A percentile compares a stretch with the other conserved stretches of the same genome.
Conservation (phyloP, 2,888 invertebrate species). For the Synergus laeviventris region DNA sequence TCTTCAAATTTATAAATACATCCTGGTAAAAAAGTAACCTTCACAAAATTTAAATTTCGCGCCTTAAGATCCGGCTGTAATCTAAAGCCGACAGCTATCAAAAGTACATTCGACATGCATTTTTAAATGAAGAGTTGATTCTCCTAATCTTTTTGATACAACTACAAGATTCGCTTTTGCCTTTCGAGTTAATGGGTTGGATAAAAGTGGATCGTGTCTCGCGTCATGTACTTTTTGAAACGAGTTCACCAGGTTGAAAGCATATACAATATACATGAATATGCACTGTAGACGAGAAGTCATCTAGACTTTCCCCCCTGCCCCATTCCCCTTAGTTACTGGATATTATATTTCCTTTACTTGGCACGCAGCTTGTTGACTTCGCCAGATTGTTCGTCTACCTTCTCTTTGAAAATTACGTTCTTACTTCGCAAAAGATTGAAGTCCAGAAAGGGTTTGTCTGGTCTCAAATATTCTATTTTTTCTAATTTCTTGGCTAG, state of each 20-base stretch:
- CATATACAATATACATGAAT: slow-evolving; percentile 34
- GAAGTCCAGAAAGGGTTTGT: background rate
- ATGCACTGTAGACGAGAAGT: slow-evolving; percentile 36
- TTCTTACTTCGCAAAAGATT: background rate
- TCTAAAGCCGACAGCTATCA: slow-evolving; percentile 28
- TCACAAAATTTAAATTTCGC: slow-evolving; percentile 21
- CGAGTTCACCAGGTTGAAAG: slow-evolving; percentile 30
- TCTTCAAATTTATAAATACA: background rate
- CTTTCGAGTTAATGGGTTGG: slow-evolving; percentile 36
- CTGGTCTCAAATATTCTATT: background rate
- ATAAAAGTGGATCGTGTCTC: slow-evolving; percentile 37
- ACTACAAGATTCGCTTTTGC: slow-evolving; percentile 36
- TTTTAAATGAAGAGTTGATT: slow-evolving; percentile 22
- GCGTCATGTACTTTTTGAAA: slow-evolving; percentile 20
- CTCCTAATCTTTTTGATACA: slow-evolving; percentile 31
- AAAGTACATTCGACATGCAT: slow-evolving; percentile 26
- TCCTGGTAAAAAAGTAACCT: background rate
- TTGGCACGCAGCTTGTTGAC: slow-evolving; percentile 3
- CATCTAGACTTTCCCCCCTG: background rate
- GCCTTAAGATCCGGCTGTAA: slow-evolving; percentile 9
- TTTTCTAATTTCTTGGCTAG: background rate
- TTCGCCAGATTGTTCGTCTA: background rate
- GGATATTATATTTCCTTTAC: slow-evolving; percentile 14
- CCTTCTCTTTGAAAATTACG: slow-evolving; percentile 10
- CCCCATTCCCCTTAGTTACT: background rate